Conservation (phyloP, 2,888 invertebrate species). For the Caenorhabditis zanzibari region DNA sequence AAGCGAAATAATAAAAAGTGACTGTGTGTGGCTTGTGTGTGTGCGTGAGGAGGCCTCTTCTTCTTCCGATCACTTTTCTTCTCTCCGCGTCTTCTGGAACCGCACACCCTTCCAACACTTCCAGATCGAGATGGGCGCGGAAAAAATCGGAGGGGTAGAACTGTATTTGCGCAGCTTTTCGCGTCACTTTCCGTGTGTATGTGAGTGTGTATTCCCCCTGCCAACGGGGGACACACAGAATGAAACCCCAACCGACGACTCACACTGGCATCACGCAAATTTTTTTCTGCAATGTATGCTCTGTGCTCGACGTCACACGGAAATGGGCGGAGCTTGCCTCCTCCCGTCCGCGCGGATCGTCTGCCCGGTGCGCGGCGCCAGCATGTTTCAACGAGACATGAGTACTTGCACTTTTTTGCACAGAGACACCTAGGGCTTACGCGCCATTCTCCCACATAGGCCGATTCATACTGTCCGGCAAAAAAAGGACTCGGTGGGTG, state of each 20-base stretch:
- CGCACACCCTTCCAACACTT: constrained; percentile 42
- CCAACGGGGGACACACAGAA: constrained; percentile 37
- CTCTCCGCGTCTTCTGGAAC: constrained; percentile 51
- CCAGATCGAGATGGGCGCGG: constrained; percentile 55
- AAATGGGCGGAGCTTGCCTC: constrained; percentile 55
- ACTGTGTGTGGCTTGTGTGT: constrained; percentile 49
- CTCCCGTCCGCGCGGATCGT: constrained; percentile 54
- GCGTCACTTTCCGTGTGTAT: constrained; percentile 61
- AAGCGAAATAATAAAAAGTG: constrained; percentile 60
- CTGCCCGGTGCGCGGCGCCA: constrained; percentile 46
- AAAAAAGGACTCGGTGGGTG: constrained; percentile 62
- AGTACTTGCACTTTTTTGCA: constrained; percentile 64
- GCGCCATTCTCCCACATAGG: constrained; percentile 47
- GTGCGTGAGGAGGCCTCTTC: constrained; percentile 10
- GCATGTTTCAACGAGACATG: constrained; percentile 64
- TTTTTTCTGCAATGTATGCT: constrained; percentile 63
- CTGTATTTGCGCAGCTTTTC: constrained; percentile 63
- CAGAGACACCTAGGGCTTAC: constrained; percentile 57
- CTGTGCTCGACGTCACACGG: constrained; percentile 61
- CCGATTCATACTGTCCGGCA: constrained; percentile 52
- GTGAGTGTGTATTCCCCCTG: constrained; percentile 51
- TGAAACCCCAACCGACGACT: constrained; percentile 42
- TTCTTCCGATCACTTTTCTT: constrained; percentile 31
- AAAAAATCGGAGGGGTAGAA: constrained; percentile 34
- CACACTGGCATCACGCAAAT: constrained; percentile 58